These are phyloP conservation scores for Drosophila maculinotata DNA, from an alignment of 2,888 invertebrate genomes.

Conservation along the genomic window DNA sequence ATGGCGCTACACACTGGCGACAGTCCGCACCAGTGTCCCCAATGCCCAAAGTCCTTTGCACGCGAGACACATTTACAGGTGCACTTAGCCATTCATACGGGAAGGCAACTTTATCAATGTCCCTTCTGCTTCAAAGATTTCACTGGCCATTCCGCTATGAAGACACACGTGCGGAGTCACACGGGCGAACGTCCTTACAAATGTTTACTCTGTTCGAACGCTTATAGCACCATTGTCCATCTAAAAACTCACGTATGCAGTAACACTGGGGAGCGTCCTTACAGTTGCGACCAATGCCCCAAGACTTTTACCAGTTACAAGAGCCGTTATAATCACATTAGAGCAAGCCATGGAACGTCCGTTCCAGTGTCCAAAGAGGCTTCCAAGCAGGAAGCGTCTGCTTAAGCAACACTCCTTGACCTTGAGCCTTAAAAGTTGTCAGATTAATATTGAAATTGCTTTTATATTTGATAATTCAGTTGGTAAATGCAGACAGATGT, in stretches of 20 bases:
- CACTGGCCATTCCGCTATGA: background rate
- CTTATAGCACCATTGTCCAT: no score
- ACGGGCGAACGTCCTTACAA: no score
- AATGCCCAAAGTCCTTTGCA: background rate
- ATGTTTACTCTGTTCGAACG: no score
- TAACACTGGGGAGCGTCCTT: no score
- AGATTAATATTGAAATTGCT: no score
- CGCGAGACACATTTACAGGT: background rate
- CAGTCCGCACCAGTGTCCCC: background rate
- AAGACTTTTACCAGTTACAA: constrained; percentile 1
- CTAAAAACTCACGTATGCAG: no score
- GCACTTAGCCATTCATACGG: background rate
- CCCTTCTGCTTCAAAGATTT: constrained; percentile 5
- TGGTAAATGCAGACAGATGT: no score
- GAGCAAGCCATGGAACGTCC: no score
- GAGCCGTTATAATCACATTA: background rate
- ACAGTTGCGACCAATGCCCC: constrained; percentile 1
- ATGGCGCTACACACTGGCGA: constrained; percentile 1
- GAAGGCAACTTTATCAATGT: background rate
- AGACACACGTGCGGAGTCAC: constrained; percentile 5
- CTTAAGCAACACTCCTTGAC: constrained; percentile 6
- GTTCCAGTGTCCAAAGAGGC: constrained; percentile 5
- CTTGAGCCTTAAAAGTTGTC: no score
- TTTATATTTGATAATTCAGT: no score
- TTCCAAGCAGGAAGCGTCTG: constrained; percentile 6